phyloP scores from a whole-genome alignment of 2,888 invertebrate species.

The Drosophila cognata region DNA sequence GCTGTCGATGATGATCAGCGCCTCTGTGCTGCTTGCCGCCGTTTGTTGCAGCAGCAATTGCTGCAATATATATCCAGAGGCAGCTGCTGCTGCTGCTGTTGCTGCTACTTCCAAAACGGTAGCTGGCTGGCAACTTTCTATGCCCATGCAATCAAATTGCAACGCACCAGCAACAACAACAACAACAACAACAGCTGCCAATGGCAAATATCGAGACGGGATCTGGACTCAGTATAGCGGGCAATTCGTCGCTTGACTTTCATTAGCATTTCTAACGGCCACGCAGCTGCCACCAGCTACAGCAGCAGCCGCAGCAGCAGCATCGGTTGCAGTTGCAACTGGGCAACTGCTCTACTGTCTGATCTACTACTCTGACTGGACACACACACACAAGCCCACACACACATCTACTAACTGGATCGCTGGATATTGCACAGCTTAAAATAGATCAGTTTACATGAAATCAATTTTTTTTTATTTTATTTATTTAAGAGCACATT shows the following conservation, averaged over 20 bases:
- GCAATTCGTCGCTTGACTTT: constrained; percentile 68
- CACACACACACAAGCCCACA: constrained; percentile 18
- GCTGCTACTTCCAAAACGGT: constrained; percentile 58
- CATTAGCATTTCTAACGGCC: constrained; percentile 81
- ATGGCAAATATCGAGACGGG: constrained; percentile 43
- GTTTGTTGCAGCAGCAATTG: constrained; percentile 27
- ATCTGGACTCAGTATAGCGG: constrained; percentile 32
- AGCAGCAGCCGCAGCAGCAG: constrained; percentile 40
- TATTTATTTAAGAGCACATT: not conserved
- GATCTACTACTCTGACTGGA: constrained; percentile 47
- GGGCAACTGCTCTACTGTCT: constrained; percentile 48
- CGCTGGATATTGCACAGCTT: constrained; percentile 44
- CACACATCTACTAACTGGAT: constrained; percentile 33
- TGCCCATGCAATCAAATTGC: constrained; percentile 76
- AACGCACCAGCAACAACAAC: constrained; percentile 55
- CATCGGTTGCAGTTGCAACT: constrained; percentile 56
- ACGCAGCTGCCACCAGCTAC: constrained; percentile 67
- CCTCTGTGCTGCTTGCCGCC: constrained; percentile 30
- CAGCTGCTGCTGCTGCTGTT: constrained; percentile 51
- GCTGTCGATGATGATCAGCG: constrained; percentile 36
- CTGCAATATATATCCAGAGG: constrained; percentile 9
- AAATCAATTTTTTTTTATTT: not conserved
- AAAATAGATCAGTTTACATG: not conserved
- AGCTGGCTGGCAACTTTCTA: constrained; percentile 77
- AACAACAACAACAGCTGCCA: constrained; percentile 48